phyloP scores from a whole-genome alignment of 64 coral and sea anemone genomes.

The Montipora cactus region DNA sequence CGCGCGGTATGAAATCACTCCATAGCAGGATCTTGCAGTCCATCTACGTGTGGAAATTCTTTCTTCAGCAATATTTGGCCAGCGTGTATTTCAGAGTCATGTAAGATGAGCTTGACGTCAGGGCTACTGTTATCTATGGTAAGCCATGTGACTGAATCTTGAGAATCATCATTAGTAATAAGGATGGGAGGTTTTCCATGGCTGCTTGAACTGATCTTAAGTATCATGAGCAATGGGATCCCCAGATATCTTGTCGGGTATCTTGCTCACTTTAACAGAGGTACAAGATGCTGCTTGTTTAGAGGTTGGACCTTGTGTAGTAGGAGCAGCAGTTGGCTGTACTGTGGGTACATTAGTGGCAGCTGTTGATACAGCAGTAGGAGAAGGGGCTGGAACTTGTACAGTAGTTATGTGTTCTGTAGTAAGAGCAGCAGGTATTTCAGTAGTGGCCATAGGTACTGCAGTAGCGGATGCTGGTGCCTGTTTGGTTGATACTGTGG shows the following conservation, averaged over 20 bases:
- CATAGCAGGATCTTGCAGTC: constrained; percentile 25
- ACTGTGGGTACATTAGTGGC: not conserved
- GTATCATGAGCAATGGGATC: not conserved
- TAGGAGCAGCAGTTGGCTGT: not conserved
- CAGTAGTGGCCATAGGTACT: not conserved
- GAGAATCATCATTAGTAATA: constrained; percentile 3
- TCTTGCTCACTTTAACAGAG: not conserved
- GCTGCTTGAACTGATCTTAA: not conserved
- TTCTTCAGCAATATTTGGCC: constrained; percentile 36
- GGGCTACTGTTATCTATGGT: constrained; percentile 36
- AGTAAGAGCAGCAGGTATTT: not conserved
- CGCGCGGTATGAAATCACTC: constrained; percentile 56
- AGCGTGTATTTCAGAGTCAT: constrained; percentile 58
- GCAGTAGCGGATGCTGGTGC: not conserved
- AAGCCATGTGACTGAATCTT: constrained; percentile 40
- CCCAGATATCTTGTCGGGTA: not conserved
- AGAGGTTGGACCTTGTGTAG: not conserved
- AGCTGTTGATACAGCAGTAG: not conserved
- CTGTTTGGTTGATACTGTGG: not conserved
- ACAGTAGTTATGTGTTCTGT: not conserved
- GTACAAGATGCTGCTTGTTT: not conserved
- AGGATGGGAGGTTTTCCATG: constrained; percentile 6
- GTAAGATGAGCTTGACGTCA: constrained; percentile 2
- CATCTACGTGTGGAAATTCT: constrained; percentile 56
- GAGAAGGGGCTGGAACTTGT: not conserved